phyloP scores from a whole-genome alignment of 2,113 vertebrate species.

The Isurus oxyrinchus region DNA sequence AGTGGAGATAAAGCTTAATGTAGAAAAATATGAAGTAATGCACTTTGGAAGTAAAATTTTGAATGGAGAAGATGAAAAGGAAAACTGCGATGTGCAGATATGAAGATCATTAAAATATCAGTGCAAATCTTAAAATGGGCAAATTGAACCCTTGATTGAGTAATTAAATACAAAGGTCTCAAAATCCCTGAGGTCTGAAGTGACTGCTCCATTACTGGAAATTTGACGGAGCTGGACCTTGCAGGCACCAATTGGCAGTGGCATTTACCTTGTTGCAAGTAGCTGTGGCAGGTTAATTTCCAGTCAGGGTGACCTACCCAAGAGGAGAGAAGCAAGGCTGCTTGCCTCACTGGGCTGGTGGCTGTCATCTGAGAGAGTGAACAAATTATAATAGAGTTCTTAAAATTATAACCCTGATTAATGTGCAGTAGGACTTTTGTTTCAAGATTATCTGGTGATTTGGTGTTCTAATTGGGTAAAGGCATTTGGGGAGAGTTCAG shows the following conservation, averaged over 20 bases:
- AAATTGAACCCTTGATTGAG: neutral
- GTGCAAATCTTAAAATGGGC: neutral
- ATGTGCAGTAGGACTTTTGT: neutral
- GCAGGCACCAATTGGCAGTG: neutral
- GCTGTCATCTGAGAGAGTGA: neutral
- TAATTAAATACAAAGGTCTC: neutral
- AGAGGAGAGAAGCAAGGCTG: neutral
- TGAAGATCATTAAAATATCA: neutral
- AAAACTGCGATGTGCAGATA: neutral
- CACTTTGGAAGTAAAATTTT: neutral
- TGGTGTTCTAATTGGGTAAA: neutral
- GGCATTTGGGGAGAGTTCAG: neutral
- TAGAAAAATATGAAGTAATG: neutral
- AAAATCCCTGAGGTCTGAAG: neutral
- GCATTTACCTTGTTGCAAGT: neutral
- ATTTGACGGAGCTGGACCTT: neutral
- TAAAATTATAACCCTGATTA: neutral
- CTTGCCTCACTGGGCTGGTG: neutral
- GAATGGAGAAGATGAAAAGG: neutral
- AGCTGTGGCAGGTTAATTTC: neutral
- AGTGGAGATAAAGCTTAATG: neutral
- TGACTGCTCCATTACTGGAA: neutral
- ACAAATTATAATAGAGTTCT: neutral
- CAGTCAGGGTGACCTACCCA: neutral
- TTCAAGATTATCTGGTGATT: neutral